A percentile compares a stretch with the other conserved stretches of the same genome.
These are phyloP conservation scores for Synanthedon formicaeformis DNA, from an alignment of 2,888 invertebrate species.

Conservation along the genomic window DNA sequence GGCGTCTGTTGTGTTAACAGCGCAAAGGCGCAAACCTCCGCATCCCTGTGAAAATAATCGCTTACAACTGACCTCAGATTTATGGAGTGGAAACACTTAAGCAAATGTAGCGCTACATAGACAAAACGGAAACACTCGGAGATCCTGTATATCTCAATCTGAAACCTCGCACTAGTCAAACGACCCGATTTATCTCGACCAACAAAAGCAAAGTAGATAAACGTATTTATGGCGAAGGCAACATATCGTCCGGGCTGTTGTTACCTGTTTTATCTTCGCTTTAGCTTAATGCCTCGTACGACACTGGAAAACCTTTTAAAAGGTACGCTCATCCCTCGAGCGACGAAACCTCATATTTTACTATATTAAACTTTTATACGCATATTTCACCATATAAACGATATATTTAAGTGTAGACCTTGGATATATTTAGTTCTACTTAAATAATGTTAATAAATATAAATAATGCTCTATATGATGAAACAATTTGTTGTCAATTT, in stretches of 20 bases:
- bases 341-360: conserved; percentile 15
- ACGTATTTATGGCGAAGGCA: conserved; percentile 49
- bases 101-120: conserved; percentile 18
- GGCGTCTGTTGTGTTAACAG: neutral
- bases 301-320: conserved; percentile 57
- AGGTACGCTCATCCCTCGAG: conserved; percentile 46
- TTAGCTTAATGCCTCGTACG: conserved; percentile 45
- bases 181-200: conserved; percentile 46
- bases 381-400: no score
- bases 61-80: neutral
- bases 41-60: neutral
- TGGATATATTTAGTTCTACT: no score
- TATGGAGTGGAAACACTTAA: neutral
- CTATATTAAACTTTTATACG: no score
- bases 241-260: conserved; percentile 42
- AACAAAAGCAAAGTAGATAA: conserved; percentile 59
- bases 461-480: no score
- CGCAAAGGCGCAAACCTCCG: neutral
- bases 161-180: conserved; percentile 44
- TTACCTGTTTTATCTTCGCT: conserved; percentile 50
- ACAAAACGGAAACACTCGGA: conserved; percentile 26
- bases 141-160: conserved; percentile 33
- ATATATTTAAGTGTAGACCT: no score
- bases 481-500: no score
- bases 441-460: no score